Conservation (phyloP, 2,113 vertebrate genomes). For the Motacilla alba region DNA sequence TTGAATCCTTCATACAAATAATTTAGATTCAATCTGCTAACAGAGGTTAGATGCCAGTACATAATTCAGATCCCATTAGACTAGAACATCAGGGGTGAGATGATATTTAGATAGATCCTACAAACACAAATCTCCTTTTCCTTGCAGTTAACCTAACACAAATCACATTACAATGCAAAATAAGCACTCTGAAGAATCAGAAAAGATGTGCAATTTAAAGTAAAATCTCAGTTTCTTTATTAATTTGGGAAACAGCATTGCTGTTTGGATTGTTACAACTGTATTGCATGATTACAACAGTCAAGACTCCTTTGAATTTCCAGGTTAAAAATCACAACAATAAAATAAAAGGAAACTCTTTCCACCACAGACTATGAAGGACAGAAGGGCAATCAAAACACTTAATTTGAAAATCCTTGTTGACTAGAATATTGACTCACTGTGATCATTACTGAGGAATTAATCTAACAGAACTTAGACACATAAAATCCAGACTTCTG, state of each 20-base stretch:
- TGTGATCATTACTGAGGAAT: not conserved
- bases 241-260: not conserved
- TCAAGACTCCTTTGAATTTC: not conserved
- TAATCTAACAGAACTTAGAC: not conserved
- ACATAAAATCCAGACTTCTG: not conserved
- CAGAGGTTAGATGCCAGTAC: not conserved
- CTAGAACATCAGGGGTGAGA: not conserved
- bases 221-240: not conserved
- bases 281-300: not conserved
- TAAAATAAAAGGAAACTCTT: not conserved
- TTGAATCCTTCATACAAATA: conserved; percentile 17
- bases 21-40: conserved; percentile 49
- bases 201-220: not conserved
- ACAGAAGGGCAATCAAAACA: not conserved
- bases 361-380: not conserved
- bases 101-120: conserved; percentile 12
- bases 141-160: conserved; percentile 32
- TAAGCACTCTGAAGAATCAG: not conserved
- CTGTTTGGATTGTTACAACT: not conserved
- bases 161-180: not conserved
- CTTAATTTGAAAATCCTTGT: not conserved
- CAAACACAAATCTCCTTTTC: not conserved
- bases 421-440: not conserved
- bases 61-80: conserved; percentile 57
- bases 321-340: not conserved